Base-by-base conservation (phyloP, 2,888 invertebrate species). In the Eretmocerus hayati region DNA sequence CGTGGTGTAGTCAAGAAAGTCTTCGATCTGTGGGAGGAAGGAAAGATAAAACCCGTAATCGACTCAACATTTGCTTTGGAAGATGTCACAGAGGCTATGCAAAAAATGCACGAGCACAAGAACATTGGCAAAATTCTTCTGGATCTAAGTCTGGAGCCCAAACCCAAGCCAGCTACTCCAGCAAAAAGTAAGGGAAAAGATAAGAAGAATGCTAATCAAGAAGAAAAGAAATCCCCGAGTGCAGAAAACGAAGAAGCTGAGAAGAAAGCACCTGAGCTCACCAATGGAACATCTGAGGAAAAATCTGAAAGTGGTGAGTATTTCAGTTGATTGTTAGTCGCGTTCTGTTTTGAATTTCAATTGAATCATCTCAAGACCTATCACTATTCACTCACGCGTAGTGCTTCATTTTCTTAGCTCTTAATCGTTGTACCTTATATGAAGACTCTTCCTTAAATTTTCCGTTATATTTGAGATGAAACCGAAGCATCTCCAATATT, bases 51-150 rank as follows among this genome's bases (percentile, higher is more conserved):
- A 69, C 89, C 90, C 2, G 76, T 84, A 19, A 79, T 90, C 2
- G 91, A 92, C 73, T 89, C 90, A 52, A 84, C 84, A 53, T 90
- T 87, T 85, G 90, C 90, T 19, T 77, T 90, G 20, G 90, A 91
- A 73, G 90, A 91, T 67, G 85, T 90, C 15, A 82, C 83, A 21
- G 90, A 91, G 64, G 91, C 89, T 5, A 90, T 92, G 90, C 89
- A 89, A 72, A 90, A 88, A 73, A 86, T 92, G 84, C 90, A 90
- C 73, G 90, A 90, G 65, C 83, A 90, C 64, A 90, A 89, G 74
- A 91, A 92, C 73, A 81, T 91, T 62, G 92, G 92, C 47, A 91
- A 91, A 72, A 80, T 92, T 38, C 80, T 91, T 37, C 74, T 92
- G 55, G 89, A 90, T 67, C 89, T 90, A 20, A 81, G 83, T 35